Conservation (phyloP, 1,140 invertebrate species). For the Chlorops oryzae region DNA sequence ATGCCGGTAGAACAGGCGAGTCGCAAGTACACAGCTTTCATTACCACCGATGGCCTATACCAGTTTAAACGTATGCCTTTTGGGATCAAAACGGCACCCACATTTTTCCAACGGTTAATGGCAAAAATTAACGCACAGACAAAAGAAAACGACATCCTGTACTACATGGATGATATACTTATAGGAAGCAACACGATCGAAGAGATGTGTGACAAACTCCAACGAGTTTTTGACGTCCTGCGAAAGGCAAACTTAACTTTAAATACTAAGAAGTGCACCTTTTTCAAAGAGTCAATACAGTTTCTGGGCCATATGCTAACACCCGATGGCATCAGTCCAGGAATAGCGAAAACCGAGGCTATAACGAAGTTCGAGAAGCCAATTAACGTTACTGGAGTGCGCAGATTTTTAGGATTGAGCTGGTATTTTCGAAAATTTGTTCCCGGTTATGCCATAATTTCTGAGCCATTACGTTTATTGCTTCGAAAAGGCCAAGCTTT, state of each 20-base stretch:
- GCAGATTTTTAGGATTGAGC: slow-evolving; percentile 16
- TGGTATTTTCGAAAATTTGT: slow-evolving; percentile 30
- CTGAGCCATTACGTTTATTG: slow-evolving; percentile 14
- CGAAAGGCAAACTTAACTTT: slow-evolving; percentile 39
- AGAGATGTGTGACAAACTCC: slow-evolving; percentile 1
- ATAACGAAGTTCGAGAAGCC: slow-evolving; percentile 13
- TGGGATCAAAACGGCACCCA: slow-evolving; percentile 28
- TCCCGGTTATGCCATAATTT: slow-evolving; percentile 22
- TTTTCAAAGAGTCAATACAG: slow-evolving; percentile 26
- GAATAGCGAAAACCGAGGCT: slow-evolving; percentile 16
- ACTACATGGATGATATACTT: too few species aligned
- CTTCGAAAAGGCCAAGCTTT: too few species aligned
- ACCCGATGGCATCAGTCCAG: slow-evolving; percentile 10
- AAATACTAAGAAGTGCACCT: slow-evolving; percentile 47
- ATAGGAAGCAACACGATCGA: slow-evolving; percentile 2
- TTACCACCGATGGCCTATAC: slow-evolving; percentile 38
- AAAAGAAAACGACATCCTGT: background rate
- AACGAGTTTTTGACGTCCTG: background rate
- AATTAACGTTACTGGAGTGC: slow-evolving; percentile 2
- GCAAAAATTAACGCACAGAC: slow-evolving; percentile 5
- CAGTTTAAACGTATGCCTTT: slow-evolving; percentile 36
- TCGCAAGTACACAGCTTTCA: slow-evolving; percentile 44
- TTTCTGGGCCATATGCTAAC: slow-evolving; percentile 11
- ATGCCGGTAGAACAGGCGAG: slow-evolving; percentile 19
- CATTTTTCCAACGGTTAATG: slow-evolving; percentile 39